phyloP scores from a whole-genome alignment of 2,797 vertebrate species.

The Hippocampus kuda region DNA sequence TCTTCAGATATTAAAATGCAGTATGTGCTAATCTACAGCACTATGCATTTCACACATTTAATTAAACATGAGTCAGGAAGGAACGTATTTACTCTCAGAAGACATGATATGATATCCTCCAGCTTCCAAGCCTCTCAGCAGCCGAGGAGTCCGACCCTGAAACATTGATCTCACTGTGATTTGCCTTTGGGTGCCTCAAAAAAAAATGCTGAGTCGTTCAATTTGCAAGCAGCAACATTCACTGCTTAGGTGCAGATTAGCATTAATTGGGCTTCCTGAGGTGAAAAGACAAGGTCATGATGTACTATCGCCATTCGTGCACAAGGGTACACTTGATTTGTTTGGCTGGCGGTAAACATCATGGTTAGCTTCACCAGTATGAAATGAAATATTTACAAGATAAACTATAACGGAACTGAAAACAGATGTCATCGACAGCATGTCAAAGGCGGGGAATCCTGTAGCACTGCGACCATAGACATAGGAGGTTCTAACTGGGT shows the following conservation, averaged over 20 bases:
- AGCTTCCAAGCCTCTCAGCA: conserved; percentile 9
- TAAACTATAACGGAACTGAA: neutral
- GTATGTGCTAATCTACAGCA: neutral
- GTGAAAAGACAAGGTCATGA: conserved; percentile 16
- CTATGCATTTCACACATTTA: conserved; percentile 11
- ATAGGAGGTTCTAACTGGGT: neutral
- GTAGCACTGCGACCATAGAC: neutral
- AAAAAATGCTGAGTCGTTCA: conserved; percentile 59
- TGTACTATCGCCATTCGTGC: conserved; percentile 12
- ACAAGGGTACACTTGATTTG: conserved; percentile 2
- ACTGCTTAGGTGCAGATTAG: conserved; percentile 51
- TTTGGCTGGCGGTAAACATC: neutral
- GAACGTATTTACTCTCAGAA: conserved; percentile 18
- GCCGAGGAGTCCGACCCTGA: conserved; percentile 22
- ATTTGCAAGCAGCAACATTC: conserved; percentile 35
- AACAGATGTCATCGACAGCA: neutral
- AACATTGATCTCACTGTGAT: conserved; percentile 62
- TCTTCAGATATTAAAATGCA: neutral
- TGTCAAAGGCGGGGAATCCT: neutral
- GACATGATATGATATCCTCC: conserved; percentile 26
- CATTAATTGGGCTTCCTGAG: conserved; percentile 50
- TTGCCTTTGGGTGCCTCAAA: conserved; percentile 55
- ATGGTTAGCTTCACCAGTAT: neutral
- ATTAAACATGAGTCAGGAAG: conserved; percentile 30
- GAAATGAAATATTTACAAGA: conserved; percentile 19